A percentile compares a stretch with the other conserved stretches of the same genome.
phyloP scores from a whole-genome alignment of 2,113 vertebrate genomes.

The Petromus typicus region DNA sequence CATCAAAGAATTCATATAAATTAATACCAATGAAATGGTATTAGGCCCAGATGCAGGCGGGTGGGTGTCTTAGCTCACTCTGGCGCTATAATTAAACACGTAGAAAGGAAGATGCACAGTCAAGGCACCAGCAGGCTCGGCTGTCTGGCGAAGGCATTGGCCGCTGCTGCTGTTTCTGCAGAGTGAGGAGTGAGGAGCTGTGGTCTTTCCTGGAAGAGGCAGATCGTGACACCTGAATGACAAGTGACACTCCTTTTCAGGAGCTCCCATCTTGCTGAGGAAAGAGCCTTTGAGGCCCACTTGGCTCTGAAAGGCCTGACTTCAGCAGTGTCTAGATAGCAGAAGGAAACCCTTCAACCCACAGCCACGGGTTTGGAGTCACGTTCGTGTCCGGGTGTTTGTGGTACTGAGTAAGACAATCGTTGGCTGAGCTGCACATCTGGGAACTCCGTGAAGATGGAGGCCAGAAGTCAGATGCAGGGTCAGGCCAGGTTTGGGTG shows the following conservation, averaged over 20 bases:
- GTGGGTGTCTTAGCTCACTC: neutral
- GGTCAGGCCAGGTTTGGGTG: neutral
- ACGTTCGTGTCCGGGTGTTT: neutral
- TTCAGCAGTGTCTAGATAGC: neutral
- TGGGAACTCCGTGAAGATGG: neutral
- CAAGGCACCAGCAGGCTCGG: neutral
- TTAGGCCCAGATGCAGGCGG: neutral
- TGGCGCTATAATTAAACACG: neutral
- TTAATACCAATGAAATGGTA: neutral
- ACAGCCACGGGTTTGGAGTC: neutral
- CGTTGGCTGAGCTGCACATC: neutral
- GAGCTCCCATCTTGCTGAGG: neutral
- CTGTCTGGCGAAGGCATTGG: neutral
- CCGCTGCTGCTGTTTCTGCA: neutral
- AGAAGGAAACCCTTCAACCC: neutral
- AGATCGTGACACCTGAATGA: neutral
- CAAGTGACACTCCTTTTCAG: neutral
- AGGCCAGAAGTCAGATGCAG: neutral
- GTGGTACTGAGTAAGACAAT: neutral
- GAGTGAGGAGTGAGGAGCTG: neutral
- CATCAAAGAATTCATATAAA: neutral
- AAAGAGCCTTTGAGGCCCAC: neutral
- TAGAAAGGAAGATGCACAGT: neutral
- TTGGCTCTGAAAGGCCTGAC: neutral
- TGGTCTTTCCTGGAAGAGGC: accelerated